phyloP scores from a whole-genome alignment of 2,113 vertebrate species.

The Condylura cristata region DNA sequence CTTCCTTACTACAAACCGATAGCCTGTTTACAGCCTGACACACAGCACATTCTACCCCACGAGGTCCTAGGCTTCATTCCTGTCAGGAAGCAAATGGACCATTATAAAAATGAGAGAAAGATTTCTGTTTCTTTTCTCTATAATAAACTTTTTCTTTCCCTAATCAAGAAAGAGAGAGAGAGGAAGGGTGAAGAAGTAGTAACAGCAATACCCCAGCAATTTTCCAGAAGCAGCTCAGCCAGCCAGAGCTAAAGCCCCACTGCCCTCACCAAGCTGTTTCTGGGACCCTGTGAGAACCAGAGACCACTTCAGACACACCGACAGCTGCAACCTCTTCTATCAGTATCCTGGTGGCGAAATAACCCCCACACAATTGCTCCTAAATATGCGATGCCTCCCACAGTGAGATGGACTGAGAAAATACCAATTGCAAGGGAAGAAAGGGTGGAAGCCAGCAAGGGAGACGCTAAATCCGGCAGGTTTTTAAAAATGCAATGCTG shows the following conservation, averaged over 20 bases:
- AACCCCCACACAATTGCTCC: not conserved
- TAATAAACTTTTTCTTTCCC: too few species aligned
- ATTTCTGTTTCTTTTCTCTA: too few species aligned
- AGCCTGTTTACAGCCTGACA: not conserved
- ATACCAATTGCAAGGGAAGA: not conserved
- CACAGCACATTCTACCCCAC: not conserved
- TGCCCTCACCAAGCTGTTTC: not conserved
- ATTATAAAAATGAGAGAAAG: not conserved
- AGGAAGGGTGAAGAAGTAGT: not conserved
- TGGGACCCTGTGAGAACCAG: not conserved
- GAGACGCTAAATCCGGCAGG: not conserved
- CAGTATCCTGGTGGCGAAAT: too few species aligned
- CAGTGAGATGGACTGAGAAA: not conserved
- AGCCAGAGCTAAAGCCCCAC: not conserved
- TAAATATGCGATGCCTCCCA: not conserved
- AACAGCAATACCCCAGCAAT: not conserved
- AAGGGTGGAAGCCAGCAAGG: not conserved
- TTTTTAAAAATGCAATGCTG: not conserved
- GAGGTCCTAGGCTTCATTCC: not conserved
- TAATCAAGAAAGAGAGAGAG: too few species aligned
- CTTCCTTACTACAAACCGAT: not conserved
- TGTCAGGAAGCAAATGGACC: not conserved
- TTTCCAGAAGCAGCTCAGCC: not conserved
- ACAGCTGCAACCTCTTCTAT: not conserved
- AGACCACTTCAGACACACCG: not conserved